Base-by-base conservation (phyloP, 2,797 vertebrate genomes). In the Galagoides demidoff region DNA sequence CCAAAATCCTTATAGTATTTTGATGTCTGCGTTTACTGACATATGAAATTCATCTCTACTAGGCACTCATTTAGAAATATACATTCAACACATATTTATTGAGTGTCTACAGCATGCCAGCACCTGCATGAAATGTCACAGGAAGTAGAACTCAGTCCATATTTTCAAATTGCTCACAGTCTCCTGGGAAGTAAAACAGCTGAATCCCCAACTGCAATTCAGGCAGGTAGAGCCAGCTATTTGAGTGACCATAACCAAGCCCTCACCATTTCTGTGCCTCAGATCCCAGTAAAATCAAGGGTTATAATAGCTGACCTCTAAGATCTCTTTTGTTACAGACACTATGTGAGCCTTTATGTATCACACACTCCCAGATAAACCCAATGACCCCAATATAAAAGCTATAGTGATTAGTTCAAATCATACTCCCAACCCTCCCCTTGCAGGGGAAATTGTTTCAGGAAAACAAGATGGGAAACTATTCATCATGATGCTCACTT, bases 1-100 rank as follows among this genome's bases (percentile, higher is more conserved):
- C 25, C 76, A 43, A 89, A 89, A 85, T 85, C 4, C 0, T 70
- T 85, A 66, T 9, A 29, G 29, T 63, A 77, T 22, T 85, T 93
- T n/a, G 45, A 45, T 22, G 27, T 90, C 37, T 77, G 12, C 85
- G 29, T 92, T 70, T 59, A 82, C 20, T 76, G 34, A 37, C 20
- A 81, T 88, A 23, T 39, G 85, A 82, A 95, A 73, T 86, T 68
- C 23, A 52, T 77, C 82, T 88, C 45, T 49, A 39, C 31, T 68
- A 82, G 64, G 12, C n/a, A 87, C 82, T 73, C 19, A 71, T 81
- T 70, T 73, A 70, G 71, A 29, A 8, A 31, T 76, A 64, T 73
- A 39, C 34, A 87, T 68, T 76, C 70, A 90, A 49, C 7, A 64
- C 88, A 70, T 85, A 94, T 86, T 85, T 92, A 78, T 49, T 71